A percentile compares a stretch with the other conserved stretches of the same genome.
phyloP scores from a whole-genome alignment of 2,797 vertebrate species.

The Alfaro cultratus region DNA sequence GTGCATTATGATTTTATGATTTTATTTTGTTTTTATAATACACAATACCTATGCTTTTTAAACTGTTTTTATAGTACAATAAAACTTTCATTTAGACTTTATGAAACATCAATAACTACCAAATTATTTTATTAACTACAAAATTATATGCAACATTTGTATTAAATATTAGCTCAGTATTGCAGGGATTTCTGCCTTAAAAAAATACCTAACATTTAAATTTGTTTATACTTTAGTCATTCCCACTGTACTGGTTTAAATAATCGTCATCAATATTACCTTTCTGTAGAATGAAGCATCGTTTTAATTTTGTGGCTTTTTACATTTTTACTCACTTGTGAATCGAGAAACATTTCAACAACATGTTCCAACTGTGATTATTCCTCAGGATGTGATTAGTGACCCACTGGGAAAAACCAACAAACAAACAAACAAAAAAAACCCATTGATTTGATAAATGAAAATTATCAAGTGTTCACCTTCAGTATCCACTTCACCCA shows the following conservation, averaged over 20 bases:
- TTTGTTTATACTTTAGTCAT: not conserved
- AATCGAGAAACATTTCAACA: not conserved
- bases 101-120: not conserved
- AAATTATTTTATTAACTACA: too few species aligned
- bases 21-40: not conserved
- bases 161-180: not conserved
- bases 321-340: not conserved
- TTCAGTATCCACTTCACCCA: not conserved
- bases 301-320: not conserved
- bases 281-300: not conserved
- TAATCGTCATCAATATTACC: not conserved
- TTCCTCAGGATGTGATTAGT: not conserved
- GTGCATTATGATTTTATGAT: not conserved
- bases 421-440: too few species aligned
- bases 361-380: not conserved
- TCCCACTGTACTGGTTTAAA: not conserved
- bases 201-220: not conserved
- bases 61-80: not conserved
- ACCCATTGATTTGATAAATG: not conserved
- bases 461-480: not conserved
- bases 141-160: not conserved
- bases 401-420: not conserved
- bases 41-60: not conserved
- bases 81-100: not conserved
- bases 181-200: not conserved